A percentile compares a stretch with the other conserved stretches of the same genome.
These are phyloP conservation scores for Symphodus melops DNA, from an alignment of 2,113 vertebrate genomes.

Conservation along the genomic window DNA sequence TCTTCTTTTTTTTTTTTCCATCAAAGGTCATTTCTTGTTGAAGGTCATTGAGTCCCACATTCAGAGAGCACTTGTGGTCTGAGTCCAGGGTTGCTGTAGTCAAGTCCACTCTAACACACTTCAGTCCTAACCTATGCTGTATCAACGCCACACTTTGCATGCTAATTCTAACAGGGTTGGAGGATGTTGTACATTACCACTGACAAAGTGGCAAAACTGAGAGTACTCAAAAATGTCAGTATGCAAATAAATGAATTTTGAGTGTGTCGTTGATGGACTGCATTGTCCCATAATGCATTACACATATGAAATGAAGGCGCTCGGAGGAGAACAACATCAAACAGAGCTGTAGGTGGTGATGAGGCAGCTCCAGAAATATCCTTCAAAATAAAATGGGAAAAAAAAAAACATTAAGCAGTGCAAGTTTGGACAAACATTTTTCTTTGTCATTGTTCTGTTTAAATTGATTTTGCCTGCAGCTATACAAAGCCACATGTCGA, in stretches of 20 bases:
- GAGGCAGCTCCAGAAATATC: slow-evolving; percentile 37
- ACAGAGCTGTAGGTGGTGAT: slow-evolving; percentile 52
- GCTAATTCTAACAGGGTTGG: slow-evolving; percentile 29
- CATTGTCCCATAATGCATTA: slow-evolving; percentile 46
- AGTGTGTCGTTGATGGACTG: slow-evolving; percentile 55
- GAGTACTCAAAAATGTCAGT: slow-evolving; percentile 53
- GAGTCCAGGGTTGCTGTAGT: slow-evolving; percentile 34
- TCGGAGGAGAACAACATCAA: slow-evolving; percentile 54
- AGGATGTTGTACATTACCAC: slow-evolving; percentile 22
- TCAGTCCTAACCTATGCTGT: slow-evolving; percentile 25
- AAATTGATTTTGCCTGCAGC: slow-evolving; percentile 22
- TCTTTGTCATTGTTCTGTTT: slow-evolving; percentile 19
- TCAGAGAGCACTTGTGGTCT: slow-evolving; percentile 37
- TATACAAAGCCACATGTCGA: neutral
- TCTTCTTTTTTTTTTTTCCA: slow-evolving; percentile 36
- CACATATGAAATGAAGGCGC: slow-evolving; percentile 45
- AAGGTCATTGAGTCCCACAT: slow-evolving; percentile 22
- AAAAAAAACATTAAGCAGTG: slow-evolving; percentile 17
- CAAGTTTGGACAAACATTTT: slow-evolving; percentile 40
- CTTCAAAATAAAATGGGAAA: neutral
- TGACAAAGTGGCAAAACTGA: slow-evolving; percentile 51
- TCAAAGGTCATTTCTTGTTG: slow-evolving; percentile 43
- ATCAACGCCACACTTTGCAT: slow-evolving; percentile 42
- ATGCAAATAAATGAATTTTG: slow-evolving; percentile 47
- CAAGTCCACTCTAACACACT: slow-evolving; percentile 19